A percentile compares a stretch with the other conserved stretches of the same genome.
phyloP scores from a whole-genome alignment of 2,113 vertebrate species.

The Dascyllus trimaculatus region DNA sequence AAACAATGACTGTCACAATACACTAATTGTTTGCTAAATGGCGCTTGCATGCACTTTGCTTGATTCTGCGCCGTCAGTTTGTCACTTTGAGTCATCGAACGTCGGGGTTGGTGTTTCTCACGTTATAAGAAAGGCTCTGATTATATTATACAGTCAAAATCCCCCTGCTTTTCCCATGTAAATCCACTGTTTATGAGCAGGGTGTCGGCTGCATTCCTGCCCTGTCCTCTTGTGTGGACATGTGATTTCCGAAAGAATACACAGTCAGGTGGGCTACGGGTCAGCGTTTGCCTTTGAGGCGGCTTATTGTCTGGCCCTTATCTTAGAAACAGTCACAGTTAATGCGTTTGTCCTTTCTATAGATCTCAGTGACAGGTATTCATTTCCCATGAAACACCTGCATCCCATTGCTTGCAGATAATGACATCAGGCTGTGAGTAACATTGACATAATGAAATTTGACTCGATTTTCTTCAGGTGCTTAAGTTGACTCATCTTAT shows the following conservation, averaged over 20 bases:
- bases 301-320: slow-evolving; percentile 25
- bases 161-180: slow-evolving; percentile 6
- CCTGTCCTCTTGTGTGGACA: slow-evolving; percentile 61
- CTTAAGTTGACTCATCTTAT: background rate
- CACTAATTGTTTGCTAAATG: slow-evolving; percentile 30
- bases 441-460: background rate
- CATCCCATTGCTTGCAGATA: background rate
- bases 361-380: slow-evolving; percentile 13
- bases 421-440: slow-evolving; percentile 15
- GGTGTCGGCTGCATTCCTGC: slow-evolving; percentile 70
- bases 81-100: background rate
- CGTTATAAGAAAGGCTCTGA: background rate
- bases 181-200: slow-evolving; percentile 43
- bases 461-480: background rate
- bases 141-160: background rate
- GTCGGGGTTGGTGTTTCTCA: background rate
- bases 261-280: slow-evolving; percentile 32
- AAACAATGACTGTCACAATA: background rate
- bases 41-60: background rate
- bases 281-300: slow-evolving; percentile 40
- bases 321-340: slow-evolving; percentile 33
- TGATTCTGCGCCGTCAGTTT: background rate
- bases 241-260: slow-evolving; percentile 34
- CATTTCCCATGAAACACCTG: background rate
- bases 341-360: slow-evolving; percentile 10